These are phyloP conservation scores for Sinocyclocheilus anophthalmus DNA, from an alignment of 2,113 vertebrate species.

Conservation along the genomic window DNA sequence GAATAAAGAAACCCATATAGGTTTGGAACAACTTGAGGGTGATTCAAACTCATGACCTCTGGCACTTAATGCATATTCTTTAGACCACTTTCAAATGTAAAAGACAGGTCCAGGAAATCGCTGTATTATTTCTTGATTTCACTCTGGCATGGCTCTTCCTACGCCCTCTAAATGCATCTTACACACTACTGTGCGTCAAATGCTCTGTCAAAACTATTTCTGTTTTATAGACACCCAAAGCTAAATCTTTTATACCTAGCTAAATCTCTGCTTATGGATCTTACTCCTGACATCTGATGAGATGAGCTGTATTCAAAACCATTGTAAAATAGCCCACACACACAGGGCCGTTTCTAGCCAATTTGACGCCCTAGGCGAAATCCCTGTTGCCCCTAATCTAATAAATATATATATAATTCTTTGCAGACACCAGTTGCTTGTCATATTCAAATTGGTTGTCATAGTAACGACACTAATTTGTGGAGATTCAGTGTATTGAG, in stretches of 20 bases:
- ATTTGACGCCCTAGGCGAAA: too few relatives aligned
- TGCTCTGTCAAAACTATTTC: neutral
- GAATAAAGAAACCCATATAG: too few relatives aligned
- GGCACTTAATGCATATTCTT: neutral
- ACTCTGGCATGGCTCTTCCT: neutral
- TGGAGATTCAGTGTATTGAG: too few relatives aligned
- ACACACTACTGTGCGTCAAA: neutral
- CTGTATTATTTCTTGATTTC: neutral
- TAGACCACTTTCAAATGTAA: neutral
- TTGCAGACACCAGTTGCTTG: too few relatives aligned
- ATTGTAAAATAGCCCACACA: neutral
- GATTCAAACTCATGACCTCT: neutral
- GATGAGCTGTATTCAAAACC: neutral
- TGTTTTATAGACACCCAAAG: neutral
- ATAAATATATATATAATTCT: too few relatives aligned
- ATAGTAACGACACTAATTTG: too few relatives aligned
- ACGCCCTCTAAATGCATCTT: neutral
- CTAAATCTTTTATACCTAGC: neutral
- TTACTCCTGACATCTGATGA: neutral
- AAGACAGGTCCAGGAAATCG: neutral
- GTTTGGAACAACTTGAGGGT: too few relatives aligned
- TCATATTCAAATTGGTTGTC: too few relatives aligned
- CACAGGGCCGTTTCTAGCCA: too few relatives aligned
- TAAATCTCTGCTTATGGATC: neutral
- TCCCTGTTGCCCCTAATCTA: too few relatives aligned